Conservation (phyloP, 2,113 vertebrate genomes). For the Tenrec ecaudatus region DNA sequence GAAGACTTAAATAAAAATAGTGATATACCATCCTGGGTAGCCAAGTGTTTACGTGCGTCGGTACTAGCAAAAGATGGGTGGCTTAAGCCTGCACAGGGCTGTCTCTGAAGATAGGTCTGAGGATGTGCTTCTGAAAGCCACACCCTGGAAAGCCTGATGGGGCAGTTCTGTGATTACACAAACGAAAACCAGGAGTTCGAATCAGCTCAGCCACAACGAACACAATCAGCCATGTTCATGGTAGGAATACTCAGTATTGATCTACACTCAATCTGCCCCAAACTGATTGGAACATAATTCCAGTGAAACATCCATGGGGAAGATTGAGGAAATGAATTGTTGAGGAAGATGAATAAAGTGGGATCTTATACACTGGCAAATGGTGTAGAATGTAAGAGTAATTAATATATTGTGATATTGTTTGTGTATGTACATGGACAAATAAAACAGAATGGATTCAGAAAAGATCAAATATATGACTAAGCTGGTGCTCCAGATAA, state of each 20-base stretch:
- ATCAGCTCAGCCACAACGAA: neutral
- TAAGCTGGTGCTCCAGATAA: accelerated
- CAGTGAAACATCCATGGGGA: neutral
- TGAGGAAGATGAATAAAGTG: neutral
- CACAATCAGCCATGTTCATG: neutral
- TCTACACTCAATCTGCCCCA: neutral
- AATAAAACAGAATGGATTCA: neutral
- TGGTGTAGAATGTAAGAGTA: neutral
- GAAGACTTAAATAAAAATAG: neutral
- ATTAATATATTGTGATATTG: neutral
- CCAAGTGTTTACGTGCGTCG: too few species aligned
- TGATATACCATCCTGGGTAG: neutral
- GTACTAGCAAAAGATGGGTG: neutral
- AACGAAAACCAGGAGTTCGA: neutral
- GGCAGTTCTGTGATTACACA: neutral
- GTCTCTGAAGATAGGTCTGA: neutral
- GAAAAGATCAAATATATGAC: neutral
- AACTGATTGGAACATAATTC: neutral
- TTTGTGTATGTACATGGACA: neutral
- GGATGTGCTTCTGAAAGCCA: neutral
- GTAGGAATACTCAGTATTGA: neutral
- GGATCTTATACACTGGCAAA: neutral
- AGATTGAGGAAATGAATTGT: neutral
- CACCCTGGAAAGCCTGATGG: neutral
- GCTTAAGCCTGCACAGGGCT: neutral